Evolutionary conservation across 2,888 invertebrate species (phyloP).

Genomic region (Eilema sororculum): DNA sequence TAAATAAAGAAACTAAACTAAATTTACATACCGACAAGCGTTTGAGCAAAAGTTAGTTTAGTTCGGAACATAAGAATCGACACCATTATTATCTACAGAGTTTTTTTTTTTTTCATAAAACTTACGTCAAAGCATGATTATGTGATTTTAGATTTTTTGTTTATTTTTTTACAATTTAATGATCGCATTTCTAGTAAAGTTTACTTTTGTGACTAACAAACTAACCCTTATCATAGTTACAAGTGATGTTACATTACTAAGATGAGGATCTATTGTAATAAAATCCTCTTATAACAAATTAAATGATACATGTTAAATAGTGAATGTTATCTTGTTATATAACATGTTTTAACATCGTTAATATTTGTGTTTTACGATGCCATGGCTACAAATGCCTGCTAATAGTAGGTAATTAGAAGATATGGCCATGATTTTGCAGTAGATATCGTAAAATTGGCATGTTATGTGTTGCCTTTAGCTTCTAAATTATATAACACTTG

Average conservation of each 20-base stretch:
- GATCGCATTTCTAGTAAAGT: conserved; percentile 43
- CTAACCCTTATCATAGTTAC: conserved; percentile 25
- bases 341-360: conserved; percentile 6
- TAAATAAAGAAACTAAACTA: too few relatives aligned
- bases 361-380: conserved; percentile 14
- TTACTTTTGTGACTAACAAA: conserved; percentile 41
- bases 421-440: conserved; percentile 4
- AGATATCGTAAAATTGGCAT: neutral
- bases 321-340: conserved; percentile 12
- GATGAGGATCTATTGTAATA: conserved; percentile 4
- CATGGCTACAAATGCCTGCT: conserved; percentile 6
- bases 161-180: conserved; percentile 1
- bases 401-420: neutral
- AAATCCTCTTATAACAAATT: conserved; percentile 11
- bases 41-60: neutral
- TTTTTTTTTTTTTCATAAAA: neutral
- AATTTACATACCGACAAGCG: neutral
- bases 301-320: conserved; percentile 15
- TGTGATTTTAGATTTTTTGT: neutral
- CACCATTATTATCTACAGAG: neutral
- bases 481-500: conserved; percentile 31
- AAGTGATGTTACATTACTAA: conserved; percentile 3
- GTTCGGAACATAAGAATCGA: neutral
- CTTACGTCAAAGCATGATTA: conserved; percentile 10
- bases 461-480: conserved; percentile 10